phyloP scores from a whole-genome alignment of 2,797 vertebrate genomes.

The Coracias cyanogaster region DNA sequence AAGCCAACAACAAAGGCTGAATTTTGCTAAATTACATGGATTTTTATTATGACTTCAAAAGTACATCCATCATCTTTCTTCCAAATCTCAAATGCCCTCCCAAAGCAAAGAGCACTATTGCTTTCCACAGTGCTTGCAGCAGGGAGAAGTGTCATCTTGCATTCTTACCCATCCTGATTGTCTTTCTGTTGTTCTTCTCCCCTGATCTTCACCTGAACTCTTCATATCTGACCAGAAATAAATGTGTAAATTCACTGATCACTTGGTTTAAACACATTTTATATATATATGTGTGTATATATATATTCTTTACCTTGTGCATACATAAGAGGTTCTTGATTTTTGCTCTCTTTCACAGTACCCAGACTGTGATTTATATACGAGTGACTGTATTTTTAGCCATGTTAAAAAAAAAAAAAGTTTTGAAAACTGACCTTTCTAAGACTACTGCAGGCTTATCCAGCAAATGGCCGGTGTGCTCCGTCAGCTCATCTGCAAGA shows the following conservation, averaged over 20 bases:
- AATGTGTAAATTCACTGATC: neutral
- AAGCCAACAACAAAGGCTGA: neutral
- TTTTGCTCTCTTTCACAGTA: neutral
- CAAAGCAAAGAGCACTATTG: neutral
- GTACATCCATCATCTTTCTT: neutral
- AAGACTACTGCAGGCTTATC: neutral
- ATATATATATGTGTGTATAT: neutral
- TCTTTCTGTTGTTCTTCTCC: neutral
- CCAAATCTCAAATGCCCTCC: neutral
- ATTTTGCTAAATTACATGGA: neutral
- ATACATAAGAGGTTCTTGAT: neutral
- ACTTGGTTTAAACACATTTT: neutral
- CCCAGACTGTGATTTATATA: neutral
- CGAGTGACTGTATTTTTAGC: neutral
- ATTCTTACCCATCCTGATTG: neutral
- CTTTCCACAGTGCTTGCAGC: neutral
- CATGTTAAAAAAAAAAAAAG: neutral
- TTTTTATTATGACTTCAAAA: neutral
- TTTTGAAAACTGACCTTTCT: neutral
- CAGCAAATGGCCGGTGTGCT: neutral
- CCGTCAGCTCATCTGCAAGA: neutral
- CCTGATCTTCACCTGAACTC: neutral
- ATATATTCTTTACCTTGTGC: neutral
- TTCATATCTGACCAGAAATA: neutral
- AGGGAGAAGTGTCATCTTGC: neutral